phyloP scores from a whole-genome alignment of 2,113 vertebrate genomes.

The Progne subis region DNA sequence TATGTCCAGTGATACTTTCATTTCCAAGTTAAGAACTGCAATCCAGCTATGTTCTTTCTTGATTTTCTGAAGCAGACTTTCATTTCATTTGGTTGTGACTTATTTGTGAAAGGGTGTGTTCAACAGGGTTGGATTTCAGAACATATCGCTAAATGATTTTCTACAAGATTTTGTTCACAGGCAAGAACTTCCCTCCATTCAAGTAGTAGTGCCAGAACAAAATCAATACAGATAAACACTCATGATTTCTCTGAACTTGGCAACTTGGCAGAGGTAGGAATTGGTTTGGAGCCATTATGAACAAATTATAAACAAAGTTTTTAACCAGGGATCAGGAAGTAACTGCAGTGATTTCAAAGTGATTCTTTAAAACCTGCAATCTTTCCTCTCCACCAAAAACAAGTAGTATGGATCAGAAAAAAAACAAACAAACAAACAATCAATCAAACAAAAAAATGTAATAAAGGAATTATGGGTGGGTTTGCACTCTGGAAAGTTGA shows the following conservation, averaged over 20 bases:
- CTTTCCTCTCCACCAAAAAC: not conserved
- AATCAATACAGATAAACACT: not conserved
- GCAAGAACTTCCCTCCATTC: not conserved
- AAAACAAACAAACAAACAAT: too few species aligned
- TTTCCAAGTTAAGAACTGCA: not conserved
- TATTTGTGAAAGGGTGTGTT: not conserved
- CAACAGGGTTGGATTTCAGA: not conserved
- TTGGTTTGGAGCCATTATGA: not conserved
- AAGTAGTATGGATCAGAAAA: not conserved
- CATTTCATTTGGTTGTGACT: not conserved
- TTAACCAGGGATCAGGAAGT: not conserved
- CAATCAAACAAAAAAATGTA: not conserved
- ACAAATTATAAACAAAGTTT: not conserved
- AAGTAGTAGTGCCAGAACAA: not conserved
- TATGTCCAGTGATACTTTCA: not conserved
- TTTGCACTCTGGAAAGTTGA: not conserved
- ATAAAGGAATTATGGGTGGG: rapidly evolving
- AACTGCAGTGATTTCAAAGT: not conserved
- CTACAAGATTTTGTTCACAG: not conserved
- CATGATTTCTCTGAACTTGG: not conserved
- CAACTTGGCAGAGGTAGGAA: not conserved
- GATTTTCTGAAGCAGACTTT: not conserved
- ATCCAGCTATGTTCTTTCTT: not conserved
- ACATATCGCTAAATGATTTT: not conserved
- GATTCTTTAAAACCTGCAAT: not conserved